These are phyloP conservation scores for Himantopus leucocephalus DNA, from an alignment of 2,113 vertebrate species.

Conservation along the genomic window DNA sequence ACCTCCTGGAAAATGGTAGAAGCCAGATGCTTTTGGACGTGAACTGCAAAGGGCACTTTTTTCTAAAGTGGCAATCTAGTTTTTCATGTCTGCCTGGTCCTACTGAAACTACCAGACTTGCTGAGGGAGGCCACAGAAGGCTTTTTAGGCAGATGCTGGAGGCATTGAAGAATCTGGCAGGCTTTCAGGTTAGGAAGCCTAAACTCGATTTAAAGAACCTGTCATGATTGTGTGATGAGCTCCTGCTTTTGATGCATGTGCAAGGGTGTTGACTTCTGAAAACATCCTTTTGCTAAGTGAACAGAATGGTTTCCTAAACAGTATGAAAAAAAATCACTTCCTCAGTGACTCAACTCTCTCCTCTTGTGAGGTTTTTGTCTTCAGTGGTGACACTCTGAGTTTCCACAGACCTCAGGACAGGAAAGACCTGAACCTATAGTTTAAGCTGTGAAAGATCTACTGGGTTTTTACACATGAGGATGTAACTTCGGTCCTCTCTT, in stretches of 20 bases:
- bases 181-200: neutral
- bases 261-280: neutral
- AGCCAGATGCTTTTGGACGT: neutral
- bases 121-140: neutral
- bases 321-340: neutral
- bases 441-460: neutral
- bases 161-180: neutral
- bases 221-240: neutral
- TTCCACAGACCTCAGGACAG: neutral
- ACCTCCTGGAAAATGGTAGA: neutral
- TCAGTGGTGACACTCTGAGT: neutral
- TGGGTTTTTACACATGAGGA: neutral
- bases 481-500: neutral
- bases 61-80: neutral
- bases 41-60: neutral
- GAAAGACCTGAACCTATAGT: neutral
- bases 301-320: conserved; percentile 12
- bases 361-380: conserved; percentile 8
- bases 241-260: neutral
- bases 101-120: neutral
- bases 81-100: neutral
- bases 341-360: conserved; percentile 59
- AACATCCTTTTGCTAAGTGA: neutral
- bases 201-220: neutral
- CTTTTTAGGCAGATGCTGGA: neutral